phyloP scores from a whole-genome alignment of 1,140 invertebrate species.

The roundworm (Caenorhabditis elegans) region DNA sequence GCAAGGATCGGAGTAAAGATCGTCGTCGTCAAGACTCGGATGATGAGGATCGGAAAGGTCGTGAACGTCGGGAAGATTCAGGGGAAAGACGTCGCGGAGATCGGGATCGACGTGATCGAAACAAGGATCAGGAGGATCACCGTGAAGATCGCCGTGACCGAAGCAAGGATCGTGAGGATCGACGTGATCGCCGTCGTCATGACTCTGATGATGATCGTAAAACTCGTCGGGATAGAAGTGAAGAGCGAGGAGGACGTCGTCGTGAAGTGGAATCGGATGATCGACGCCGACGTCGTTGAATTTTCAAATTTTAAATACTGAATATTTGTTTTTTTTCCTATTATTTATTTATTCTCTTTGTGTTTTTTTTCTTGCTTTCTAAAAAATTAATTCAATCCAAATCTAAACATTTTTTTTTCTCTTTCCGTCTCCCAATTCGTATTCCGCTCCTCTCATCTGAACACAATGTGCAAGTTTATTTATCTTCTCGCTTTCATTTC shows the following conservation, averaged over 20 bases:
- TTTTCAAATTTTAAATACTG: too few relatives aligned
- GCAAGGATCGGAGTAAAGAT: not conserved
- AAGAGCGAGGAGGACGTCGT: not conserved
- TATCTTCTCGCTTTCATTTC: conserved; percentile 20
- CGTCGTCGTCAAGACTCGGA: not conserved
- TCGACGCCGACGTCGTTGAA: not conserved
- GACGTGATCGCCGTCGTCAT: not conserved
- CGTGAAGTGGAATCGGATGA: not conserved
- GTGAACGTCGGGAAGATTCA: too few relatives aligned
- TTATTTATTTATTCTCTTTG: not conserved
- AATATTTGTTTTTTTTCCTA: not conserved
- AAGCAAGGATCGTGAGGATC: not conserved
- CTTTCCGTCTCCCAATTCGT: not conserved
- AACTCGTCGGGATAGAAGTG: not conserved
- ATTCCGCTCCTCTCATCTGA: too few relatives aligned
- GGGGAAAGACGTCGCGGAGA: not conserved
- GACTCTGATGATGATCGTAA: not conserved
- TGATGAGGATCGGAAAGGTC: too few relatives aligned
- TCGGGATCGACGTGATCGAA: not conserved
- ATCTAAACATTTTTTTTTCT: not conserved
- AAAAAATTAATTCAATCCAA: not conserved
- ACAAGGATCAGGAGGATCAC: not conserved
- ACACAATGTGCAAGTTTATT: conserved; percentile 17
- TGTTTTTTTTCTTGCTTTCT: not conserved
- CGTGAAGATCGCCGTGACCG: not conserved